phyloP scores from a whole-genome alignment of 2,888 invertebrate genomes.

The Nebria brevicollis region DNA sequence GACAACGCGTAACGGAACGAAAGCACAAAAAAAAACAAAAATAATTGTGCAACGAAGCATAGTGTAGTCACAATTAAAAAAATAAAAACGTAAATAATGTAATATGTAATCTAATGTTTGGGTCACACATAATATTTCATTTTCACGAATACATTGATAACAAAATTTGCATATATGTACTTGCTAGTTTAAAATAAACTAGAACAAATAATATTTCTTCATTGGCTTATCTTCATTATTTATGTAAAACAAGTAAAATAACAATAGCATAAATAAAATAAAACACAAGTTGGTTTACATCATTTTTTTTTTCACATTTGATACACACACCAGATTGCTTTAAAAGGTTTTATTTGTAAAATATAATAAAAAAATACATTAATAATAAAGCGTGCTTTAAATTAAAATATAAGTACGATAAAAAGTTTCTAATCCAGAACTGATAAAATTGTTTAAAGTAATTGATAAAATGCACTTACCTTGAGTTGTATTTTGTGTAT shows the following conservation, averaged over 20 bases:
- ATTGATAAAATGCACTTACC: conserved; percentile 6
- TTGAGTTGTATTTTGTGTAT: background rate
- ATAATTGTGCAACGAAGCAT: conserved; percentile 19
- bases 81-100: background rate
- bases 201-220: background rate
- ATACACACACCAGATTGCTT: background rate
- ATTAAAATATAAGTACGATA: background rate
- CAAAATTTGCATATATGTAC: background rate
- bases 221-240: background rate
- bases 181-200: background rate
- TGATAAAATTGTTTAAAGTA: background rate
- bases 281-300: background rate
- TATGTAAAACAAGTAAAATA: conserved; percentile 14
- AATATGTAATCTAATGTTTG: no score
- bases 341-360: background rate
- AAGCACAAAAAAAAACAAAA: conserved; percentile 19
- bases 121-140: no score
- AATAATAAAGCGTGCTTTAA: background rate
- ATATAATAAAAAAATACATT: conserved; percentile 2
- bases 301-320: background rate
- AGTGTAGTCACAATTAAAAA: conserved; percentile 8
- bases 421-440: background rate
- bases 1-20: conserved; percentile 15
- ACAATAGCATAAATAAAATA: background rate
- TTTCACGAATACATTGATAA: no score